Base-by-base conservation (phyloP, 2,113 vertebrate species). In the Haemorhous mexicanus region DNA sequence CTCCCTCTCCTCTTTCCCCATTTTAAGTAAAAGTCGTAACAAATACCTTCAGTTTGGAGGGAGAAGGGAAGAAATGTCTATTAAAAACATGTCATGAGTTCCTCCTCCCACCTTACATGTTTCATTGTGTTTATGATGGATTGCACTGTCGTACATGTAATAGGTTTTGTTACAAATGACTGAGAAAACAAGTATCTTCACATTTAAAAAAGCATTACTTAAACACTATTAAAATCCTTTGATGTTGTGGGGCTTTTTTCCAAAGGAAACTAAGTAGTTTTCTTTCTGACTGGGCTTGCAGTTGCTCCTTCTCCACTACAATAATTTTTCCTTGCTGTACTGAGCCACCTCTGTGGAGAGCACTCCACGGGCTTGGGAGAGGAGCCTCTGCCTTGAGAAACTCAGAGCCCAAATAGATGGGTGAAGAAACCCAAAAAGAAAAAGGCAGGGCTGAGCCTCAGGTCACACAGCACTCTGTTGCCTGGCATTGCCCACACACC, bases 151-250 rank as follows among this genome's bases (percentile, higher is more conserved):
- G 1, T 32, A 87, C 44, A 13, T 50, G n/a, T 91, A 82, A 88
- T 94, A 63, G 91, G 70, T 75, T 94, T 96, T 95, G 96, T 97
- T 97, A 96, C 93, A 96, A 94, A 92, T 95, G 94, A 98, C 87
- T 74, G 89, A 95, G 89, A 95, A 97, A 96, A 94, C 87, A 97
- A 97, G 85, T 86, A 90, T 95, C 84, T 91, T 56, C 2, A 24
- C 86, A 88, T 97, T 96, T 93, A 61, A 94, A 91, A 95, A 93
- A 70, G 69, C 89, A 90, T 93, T 94, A 90, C 64, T 85, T 94
- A 95, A 95, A 97, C 93, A 90, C 69, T 93, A 93, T 94, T 88
- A 95, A 86, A 94, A 74, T 84, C 53, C 73, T 94, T 93, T 86
- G 41, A 93, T 95, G 67, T 61, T 61, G 37, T 86, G 37, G 35